A percentile compares a stretch with the other conserved stretches of the same genome.
Conservation (phyloP, 2,113 vertebrate species). For the Phalacrocorax pelagicus region DNA sequence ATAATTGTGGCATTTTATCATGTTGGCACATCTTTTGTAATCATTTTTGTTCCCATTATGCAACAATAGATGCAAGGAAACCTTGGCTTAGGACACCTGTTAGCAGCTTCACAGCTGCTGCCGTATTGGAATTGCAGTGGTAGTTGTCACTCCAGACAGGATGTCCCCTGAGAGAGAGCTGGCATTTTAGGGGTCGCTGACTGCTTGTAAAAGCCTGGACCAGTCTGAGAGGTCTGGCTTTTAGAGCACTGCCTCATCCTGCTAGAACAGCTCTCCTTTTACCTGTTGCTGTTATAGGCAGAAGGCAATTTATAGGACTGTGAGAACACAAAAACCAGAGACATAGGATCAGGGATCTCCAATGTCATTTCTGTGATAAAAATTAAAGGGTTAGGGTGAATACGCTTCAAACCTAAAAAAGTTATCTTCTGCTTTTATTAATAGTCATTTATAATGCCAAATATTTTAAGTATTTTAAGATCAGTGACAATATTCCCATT, state of each 20-base stretch:
- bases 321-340: not conserved
- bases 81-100: conserved; percentile 16
- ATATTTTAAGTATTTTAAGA: not conserved
- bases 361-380: not conserved
- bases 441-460: not conserved
- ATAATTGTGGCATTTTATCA: conserved; percentile 65
- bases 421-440: not conserved
- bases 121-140: conserved; percentile 12
- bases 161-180: not conserved
- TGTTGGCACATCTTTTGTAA: conserved; percentile 58
- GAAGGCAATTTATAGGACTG: not conserved
- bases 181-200: conserved; percentile 32
- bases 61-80: conserved; percentile 45
- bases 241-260: not conserved
- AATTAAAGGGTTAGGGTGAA: not conserved
- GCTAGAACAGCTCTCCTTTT: not conserved
- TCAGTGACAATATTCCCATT: not conserved
- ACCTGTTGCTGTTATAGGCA: not conserved
- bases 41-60: conserved; percentile 56
- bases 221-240: not conserved
- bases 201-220: not conserved
- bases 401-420: conserved; percentile 3
- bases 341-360: not conserved
- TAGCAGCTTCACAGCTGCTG: conserved; percentile 27
- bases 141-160: not conserved